These are phyloP conservation scores for Drosophila sordidula DNA, from an alignment of 2,888 invertebrate genomes.

Conservation along the genomic window DNA sequence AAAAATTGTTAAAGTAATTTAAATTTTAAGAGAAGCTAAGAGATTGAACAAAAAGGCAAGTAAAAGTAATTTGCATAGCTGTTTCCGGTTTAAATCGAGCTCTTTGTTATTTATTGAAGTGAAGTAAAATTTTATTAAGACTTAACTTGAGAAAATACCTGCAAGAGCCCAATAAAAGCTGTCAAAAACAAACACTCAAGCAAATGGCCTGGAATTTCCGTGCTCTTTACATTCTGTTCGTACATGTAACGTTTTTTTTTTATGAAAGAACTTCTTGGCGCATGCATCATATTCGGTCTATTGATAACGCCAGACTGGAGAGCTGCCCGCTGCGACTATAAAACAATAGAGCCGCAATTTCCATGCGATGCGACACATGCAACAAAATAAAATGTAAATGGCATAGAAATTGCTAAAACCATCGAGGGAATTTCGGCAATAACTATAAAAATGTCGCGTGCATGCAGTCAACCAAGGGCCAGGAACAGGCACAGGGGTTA, in stretches of 20 bases:
- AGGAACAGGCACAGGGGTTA: not conserved
- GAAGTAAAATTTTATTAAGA: not conserved
- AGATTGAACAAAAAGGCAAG: too few relatives aligned
- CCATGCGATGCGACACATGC: constrained; percentile 57
- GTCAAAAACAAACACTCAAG: not conserved
- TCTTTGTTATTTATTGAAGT: not conserved
- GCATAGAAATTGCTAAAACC: constrained; percentile 72
- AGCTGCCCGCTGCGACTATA: constrained; percentile 59
- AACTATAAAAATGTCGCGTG: constrained; percentile 78
- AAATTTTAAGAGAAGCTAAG: too few relatives aligned
- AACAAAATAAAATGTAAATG: constrained; percentile 72
- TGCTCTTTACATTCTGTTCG: constrained; percentile 6
- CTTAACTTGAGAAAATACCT: not conserved
- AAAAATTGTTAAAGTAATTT: too few relatives aligned
- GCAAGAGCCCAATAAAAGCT: not conserved
- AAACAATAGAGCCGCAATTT: constrained; percentile 74
- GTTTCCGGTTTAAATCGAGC: not conserved
- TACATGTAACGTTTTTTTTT: constrained; percentile 3
- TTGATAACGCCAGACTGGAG: constrained; percentile 47
- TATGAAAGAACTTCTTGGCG: constrained; percentile 14
- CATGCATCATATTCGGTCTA: constrained; percentile 54
- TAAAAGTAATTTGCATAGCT: not conserved
- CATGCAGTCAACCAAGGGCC: constrained; percentile 56
- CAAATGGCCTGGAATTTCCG: not conserved
- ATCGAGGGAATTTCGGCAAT: constrained; percentile 78